Conservation (phyloP, 2,113 vertebrate species). For the Thunnus thynnus region DNA sequence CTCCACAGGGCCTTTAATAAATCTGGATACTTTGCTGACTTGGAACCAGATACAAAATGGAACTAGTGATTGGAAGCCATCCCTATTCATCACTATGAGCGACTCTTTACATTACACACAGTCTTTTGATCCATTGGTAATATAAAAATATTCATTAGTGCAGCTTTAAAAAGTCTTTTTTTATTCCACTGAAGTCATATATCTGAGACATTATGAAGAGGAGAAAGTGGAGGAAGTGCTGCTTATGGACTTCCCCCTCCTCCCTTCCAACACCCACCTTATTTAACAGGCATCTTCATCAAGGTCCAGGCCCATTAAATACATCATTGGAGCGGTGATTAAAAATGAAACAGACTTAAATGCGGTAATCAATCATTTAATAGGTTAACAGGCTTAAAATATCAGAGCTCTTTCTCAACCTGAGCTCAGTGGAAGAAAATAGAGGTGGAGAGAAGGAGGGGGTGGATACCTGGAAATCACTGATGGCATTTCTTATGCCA, state of each 20-base stretch:
- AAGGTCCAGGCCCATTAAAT: slow-evolving; percentile 79
- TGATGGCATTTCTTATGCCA: slow-evolving; percentile 22
- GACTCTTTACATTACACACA: background rate
- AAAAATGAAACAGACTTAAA: slow-evolving; percentile 83
- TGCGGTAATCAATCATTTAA: slow-evolving; percentile 79
- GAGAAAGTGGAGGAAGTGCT: background rate
- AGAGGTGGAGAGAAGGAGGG: background rate
- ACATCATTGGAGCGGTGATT: slow-evolving; percentile 82
- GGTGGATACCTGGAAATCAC: slow-evolving; percentile 21
- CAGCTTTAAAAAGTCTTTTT: background rate
- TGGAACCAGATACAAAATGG: background rate
- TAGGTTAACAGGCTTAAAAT: slow-evolving; percentile 71
- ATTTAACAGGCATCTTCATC: slow-evolving; percentile 76
- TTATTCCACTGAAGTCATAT: background rate
- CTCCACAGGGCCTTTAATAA: too few species aligned
- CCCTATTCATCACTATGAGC: background rate
- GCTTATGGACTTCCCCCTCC: slow-evolving; percentile 11
- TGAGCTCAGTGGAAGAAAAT: background rate
- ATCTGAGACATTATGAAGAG: slow-evolving; percentile 12
- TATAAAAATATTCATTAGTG: background rate
- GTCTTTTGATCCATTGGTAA: background rate
- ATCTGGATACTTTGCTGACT: background rate
- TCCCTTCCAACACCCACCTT: slow-evolving; percentile 32
- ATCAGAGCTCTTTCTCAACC: slow-evolving; percentile 49
- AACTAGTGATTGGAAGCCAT: background rate